Evolutionary conservation across 53 echinoderm and acorn worm species (phyloP), one percentile per base, ranked within the genome.

Genomic region (Henricia sp.): DNA sequence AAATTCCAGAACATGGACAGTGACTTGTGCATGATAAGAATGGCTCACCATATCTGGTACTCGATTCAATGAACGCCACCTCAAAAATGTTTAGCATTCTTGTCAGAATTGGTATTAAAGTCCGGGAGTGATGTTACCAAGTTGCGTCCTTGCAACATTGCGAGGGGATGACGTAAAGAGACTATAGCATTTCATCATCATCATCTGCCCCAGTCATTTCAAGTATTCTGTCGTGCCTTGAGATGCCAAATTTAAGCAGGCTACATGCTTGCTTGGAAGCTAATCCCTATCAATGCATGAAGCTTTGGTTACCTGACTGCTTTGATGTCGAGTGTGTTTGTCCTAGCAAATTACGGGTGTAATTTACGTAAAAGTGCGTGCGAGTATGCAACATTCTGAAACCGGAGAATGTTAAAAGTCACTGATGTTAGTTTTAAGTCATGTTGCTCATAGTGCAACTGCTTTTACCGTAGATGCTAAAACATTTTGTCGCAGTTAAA

Each of bases 11-110:
- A 67, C 39, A 67, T 67, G 67, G 21, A 67, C 39, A 38, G 39
- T n/a, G n/a, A n/a, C n/a, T n/a, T n/a, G n/a, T 4, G 23, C 39
- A 65, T 38, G 38, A 60, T 67, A 3, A 6, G 20, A 4, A 10
- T 4, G 54, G 20, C 11, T 37, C 1, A 28, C 67, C 67, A 37
- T 36, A 67, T 36, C 67, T 17, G 37, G 37, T 39, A 12, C n/a
- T 34, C 36, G 36, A 34, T 14, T 65, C 34, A 12, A 3, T 2
- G 28, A 19, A 29, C 12, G 24, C 9, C 62, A 29, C 62, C 11
- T 3, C 1, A 58, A 36, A 44, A 37, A 70, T 70, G 70, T 70
- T 28, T 44, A 28, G 43, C 70, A 70, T 70, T 70, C 70, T 27
- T 43, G 43, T 0, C 28, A 12, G 70, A 70, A 70, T 37, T 67